Percentiles rank a stretch among this genome's conserved stretches.
Evolutionary conservation across 2,888 invertebrate genomes (phyloP).

Genomic region (Lordiphosa fenestrarum): DNA sequence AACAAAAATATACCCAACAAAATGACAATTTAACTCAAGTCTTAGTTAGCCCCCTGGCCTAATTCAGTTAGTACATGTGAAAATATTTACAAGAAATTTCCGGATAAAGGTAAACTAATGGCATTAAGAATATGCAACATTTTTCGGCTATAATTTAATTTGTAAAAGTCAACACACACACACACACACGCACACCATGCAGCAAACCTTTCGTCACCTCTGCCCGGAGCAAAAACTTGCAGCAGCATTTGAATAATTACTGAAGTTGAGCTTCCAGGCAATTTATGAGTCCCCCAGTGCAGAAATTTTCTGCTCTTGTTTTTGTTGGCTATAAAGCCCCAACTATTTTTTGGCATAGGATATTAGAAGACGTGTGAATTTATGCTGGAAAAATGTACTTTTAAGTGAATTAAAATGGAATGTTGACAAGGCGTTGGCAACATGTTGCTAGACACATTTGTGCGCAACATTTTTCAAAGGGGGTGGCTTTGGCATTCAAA

Average conservation of each 20-base stretch:
- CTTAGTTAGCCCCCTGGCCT: conserved; percentile 47
- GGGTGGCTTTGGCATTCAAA: conserved; percentile 23
- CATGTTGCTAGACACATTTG: conserved; percentile 39
- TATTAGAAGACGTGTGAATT: conserved; percentile 43
- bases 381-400: conserved; percentile 48
- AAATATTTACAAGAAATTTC: conserved; percentile 43
- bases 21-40: conserved; percentile 52
- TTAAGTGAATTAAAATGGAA: conserved; percentile 58
- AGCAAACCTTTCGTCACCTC: conserved; percentile 48
- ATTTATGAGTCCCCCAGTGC: conserved; percentile 59
- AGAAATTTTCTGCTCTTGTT: conserved; percentile 23
- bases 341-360: conserved; percentile 26
- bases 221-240: conserved; percentile 16
- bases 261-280: conserved; percentile 51
- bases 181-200: conserved; percentile 18
- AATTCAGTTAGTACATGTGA: conserved; percentile 58
- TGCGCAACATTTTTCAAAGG: conserved; percentile 15
- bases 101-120: conserved; percentile 54
- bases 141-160: conserved; percentile 55
- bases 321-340: conserved; percentile 7
- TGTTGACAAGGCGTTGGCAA: neutral
- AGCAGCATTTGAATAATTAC: conserved; percentile 65
- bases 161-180: conserved; percentile 28
- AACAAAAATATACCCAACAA: too few relatives aligned
- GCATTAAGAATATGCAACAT: too few relatives aligned